Evolutionary conservation across 1,140 invertebrate genomes (phyloP).

Genomic region (Aphaenogaster rudis): DNA sequence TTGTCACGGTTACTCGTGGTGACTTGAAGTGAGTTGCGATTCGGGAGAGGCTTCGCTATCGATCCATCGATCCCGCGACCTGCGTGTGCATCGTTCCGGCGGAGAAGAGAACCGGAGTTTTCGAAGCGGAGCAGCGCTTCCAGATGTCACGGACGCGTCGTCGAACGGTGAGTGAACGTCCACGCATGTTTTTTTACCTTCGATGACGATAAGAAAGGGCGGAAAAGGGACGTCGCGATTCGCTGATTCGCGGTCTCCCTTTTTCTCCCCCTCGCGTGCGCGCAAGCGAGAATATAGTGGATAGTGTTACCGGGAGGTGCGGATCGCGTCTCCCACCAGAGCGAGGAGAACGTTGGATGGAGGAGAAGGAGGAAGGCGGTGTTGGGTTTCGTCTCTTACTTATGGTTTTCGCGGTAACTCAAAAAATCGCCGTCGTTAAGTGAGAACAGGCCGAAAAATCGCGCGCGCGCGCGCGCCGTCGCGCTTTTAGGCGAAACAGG

Average conservation of each 20-base stretch:
- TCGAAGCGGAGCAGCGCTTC: slow-evolving; percentile 51
- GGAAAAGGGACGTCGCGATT: neutral
- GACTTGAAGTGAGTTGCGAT: slow-evolving; percentile 67
- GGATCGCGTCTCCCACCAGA: slow-evolving; percentile 19
- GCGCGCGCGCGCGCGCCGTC: neutral
- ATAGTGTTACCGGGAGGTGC: slow-evolving; percentile 57
- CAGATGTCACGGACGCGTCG: slow-evolving; percentile 67
- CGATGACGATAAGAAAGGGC: neutral
- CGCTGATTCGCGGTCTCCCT: neutral
- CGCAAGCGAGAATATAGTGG: slow-evolving; percentile 43
- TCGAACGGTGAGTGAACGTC: slow-evolving; percentile 68
- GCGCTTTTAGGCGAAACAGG: slow-evolving; percentile 68
- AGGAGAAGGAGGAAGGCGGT: slow-evolving; percentile 10
- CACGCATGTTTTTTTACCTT: neutral
- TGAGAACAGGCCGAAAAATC: neutral
- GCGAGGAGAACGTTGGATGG: neutral
- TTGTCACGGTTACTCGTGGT: slow-evolving; percentile 66
- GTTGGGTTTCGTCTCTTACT: slow-evolving; percentile 43
- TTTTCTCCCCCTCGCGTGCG: slow-evolving; percentile 9
- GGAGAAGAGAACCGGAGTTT: slow-evolving; percentile 14
- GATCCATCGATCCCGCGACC: neutral
- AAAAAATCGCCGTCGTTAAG: slow-evolving; percentile 1
- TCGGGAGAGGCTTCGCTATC: neutral
- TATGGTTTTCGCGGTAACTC: slow-evolving; percentile 47
- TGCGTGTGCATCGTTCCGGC: neutral